These are phyloP conservation scores for Drosophila ohnishii DNA, from an alignment of 1,140 invertebrate species.

Conservation along the genomic window DNA sequence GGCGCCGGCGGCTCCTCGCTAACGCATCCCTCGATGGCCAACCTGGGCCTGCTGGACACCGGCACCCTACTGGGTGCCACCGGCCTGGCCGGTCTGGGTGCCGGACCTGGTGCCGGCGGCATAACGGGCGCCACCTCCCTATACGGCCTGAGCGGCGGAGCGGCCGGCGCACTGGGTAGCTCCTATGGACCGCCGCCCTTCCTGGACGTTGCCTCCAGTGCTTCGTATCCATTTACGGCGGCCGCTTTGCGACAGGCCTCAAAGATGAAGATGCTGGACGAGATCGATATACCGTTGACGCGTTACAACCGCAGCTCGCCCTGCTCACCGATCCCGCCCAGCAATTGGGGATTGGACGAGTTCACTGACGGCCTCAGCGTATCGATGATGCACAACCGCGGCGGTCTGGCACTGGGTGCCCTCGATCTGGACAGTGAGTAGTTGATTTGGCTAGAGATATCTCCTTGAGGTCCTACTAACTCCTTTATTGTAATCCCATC, in stretches of 20 bases:
- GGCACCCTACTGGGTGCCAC: constrained; percentile 60
- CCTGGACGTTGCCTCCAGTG: constrained; percentile 74
- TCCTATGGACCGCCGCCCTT: constrained; percentile 74
- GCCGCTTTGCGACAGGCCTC: constrained; percentile 85
- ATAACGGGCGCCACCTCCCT: constrained; percentile 72
- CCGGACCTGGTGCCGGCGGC: constrained; percentile 55
- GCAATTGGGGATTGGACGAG: constrained; percentile 86
- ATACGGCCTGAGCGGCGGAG: constrained; percentile 62
- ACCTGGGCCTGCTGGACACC: constrained; percentile 72
- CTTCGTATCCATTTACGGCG: constrained; percentile 86
- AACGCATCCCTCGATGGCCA: constrained; percentile 77
- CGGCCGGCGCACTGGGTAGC: constrained; percentile 61
- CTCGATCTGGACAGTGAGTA: constrained; percentile 85
- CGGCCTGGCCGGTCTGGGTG: constrained; percentile 47
- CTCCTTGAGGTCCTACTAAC: neutral
- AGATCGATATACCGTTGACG: constrained; percentile 86
- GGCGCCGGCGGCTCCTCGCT: constrained; percentile 71
- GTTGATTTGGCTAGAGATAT: neutral
- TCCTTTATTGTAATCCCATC: no score
- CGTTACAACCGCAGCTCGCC: constrained; percentile 87
- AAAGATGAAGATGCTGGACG: constrained; percentile 88
- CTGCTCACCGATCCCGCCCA: constrained; percentile 85
- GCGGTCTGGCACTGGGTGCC: constrained; percentile 84
- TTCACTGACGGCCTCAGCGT: constrained; percentile 86
- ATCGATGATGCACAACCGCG: constrained; percentile 85